A percentile compares a stretch with the other conserved stretches of the same genome.
Conservation (phyloP, 1,140 invertebrate genomes). For the Stegodyphus mimosarum region DNA sequence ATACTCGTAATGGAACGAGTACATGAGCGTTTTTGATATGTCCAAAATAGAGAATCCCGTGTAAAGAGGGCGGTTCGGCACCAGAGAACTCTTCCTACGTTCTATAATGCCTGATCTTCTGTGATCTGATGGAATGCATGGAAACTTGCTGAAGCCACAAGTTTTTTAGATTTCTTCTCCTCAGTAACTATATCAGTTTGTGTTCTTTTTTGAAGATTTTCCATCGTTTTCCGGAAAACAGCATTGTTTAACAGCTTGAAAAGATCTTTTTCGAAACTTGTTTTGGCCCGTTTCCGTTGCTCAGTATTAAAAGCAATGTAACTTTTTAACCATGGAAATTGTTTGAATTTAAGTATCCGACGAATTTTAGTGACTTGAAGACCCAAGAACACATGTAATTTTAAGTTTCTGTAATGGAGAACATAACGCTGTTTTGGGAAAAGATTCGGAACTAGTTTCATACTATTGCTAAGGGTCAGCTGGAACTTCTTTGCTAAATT, state of each 20-base stretch:
- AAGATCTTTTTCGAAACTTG: constrained; percentile 63
- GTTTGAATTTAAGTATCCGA: constrained; percentile 63
- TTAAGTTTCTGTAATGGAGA: constrained; percentile 71
- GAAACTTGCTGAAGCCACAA: no score
- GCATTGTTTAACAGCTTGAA: constrained; percentile 25
- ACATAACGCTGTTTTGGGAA: constrained; percentile 67
- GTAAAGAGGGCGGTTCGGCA: no score
- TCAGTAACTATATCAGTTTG: background rate
- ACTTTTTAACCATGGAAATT: background rate
- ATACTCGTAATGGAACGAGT: constrained; percentile 64
- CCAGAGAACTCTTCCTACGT: no score
- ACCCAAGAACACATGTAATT: constrained; percentile 69
- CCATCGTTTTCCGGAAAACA: constrained; percentile 8
- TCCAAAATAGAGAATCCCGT: constrained; percentile 64
- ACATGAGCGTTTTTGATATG: constrained; percentile 64
- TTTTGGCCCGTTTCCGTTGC: constrained; percentile 62
- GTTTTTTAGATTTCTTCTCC: background rate
- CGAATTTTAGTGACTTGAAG: constrained; percentile 62
- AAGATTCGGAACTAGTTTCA: constrained; percentile 50
- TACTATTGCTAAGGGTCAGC: background rate
- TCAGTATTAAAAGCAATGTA: constrained; percentile 67
- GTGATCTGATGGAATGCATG: no score
- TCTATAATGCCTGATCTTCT: no score
- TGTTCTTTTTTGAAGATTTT: constrained; percentile 5
- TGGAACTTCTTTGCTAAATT: background rate